Base-by-base conservation (phyloP, 2,113 vertebrate genomes). In the Vidua chalybeata region DNA sequence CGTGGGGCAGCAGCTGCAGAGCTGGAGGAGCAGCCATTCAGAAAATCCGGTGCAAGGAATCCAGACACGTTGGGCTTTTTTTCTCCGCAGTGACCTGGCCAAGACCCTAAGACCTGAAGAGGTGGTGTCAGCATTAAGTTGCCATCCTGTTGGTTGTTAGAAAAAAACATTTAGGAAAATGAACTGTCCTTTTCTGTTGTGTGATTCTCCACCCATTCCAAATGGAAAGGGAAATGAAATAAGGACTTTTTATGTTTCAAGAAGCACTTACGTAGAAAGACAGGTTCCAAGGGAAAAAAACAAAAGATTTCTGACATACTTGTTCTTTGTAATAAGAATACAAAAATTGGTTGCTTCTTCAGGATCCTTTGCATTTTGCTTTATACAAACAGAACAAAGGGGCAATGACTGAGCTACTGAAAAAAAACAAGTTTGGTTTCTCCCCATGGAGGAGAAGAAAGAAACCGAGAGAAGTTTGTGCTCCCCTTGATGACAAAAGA, bases 311-410 rank as follows among this genome's bases (percentile, higher is more conserved):
- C 62, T 88, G 77, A 89, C 45, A 48, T 26, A 30, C 37, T 85
- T 92, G 23, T 59, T 83, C 45, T 87, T 87, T 81, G 46, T 45
- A 26, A 43, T 69, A 54, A 69, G 77, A 95, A 89, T 58, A 93
- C 24, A 49, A 68, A 87, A 92, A 76, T 46, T 76, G 71, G 75
- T 79, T 94, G 39, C 46, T 39, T 93, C n/a, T 90, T 79, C 67
- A 88, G n/a, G 83, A 63, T 79, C 84, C 93, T 92, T 86, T 90
- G 15, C 81, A 64, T 51, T 87, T 93, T 92, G 67, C 90, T 86
- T 96, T 96, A 55, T 45, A 86, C 51, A 94, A 91, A 83, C 68
- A 84, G 66, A 95, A 94, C 46, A 95, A 93, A 94, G 49, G 22
- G 39, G 15, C 55, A 66, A 46, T 63, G 88, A 73, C 46, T 43